Evolutionary conservation across 2,888 invertebrate species (phyloP), one percentile per base, ranked within the genome.

Genomic region (Merodon equestris): DNA sequence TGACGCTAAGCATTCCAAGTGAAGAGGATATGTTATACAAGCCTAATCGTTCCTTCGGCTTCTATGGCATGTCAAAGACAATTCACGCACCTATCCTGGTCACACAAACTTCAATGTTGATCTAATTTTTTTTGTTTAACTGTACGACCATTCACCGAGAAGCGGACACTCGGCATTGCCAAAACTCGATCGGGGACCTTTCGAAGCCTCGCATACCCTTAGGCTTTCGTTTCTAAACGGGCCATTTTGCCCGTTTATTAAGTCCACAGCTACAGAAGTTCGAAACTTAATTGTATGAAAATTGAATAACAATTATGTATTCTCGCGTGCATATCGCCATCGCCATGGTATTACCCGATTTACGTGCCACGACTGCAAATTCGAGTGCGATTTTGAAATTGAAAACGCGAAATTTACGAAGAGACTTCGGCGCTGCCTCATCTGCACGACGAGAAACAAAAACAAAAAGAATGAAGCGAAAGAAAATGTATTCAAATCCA

Each of bases 321-420:
- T 44, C 64, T 36, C 17, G 82, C 75, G 64, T 73, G 82, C 82
- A 81, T 71, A 75, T 71, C 57, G 75, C 71, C 75, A 67, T 77
- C 57, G 75, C 71, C 75, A 67, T 77, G 73, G 79, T 83, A 83
- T 85, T 85, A 84, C 84, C 84, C 84, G 84, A 85, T 84, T 83
- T 85, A 85, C 85, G 85, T 85, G 85, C 79, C 48, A 34, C 77
- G 85, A 82, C 83, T 85, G 68, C 61, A 38, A 64, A 73, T n/a
- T 83, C 51, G 53, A 82, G 54, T 56, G 50, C 56, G 58, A 75
- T 81, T 81, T 81, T 70, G 75, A 81, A 81, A 81, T 75, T 66
- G 75, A 75, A 81, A 75, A 71, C 61, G 66, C 66, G 66, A 66
- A 75, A 81, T 71, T 57, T 81, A 81, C 75, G 68, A 57, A 56